Evolutionary conservation across 2,113 vertebrate genomes (phyloP).

Genomic region (Henicopernis longicauda): DNA sequence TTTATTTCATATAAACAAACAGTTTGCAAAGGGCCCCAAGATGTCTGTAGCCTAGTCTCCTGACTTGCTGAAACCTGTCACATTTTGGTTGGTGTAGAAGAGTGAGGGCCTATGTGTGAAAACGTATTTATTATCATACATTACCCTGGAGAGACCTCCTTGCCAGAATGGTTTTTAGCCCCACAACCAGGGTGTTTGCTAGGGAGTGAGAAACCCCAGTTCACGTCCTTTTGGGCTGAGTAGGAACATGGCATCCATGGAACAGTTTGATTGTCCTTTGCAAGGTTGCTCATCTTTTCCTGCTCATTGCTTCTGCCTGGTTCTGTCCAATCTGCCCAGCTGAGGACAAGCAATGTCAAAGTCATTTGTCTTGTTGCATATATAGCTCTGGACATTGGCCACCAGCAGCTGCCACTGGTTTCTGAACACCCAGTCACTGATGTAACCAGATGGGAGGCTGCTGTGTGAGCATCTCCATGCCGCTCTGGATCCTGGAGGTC

Average conservation of each 20-base stretch:
- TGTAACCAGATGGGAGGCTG: not conserved
- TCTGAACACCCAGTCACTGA: not conserved
- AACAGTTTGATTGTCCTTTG: not conserved
- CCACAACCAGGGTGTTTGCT: not conserved
- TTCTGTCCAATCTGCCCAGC: not conserved
- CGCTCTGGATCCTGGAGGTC: not conserved
- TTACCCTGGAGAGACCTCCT: not conserved
- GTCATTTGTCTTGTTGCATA: not conserved
- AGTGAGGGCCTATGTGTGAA: not conserved
- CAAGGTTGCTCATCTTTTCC: not conserved
- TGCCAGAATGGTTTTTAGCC: not conserved
- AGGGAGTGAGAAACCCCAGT: not conserved
- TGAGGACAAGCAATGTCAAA: not conserved
- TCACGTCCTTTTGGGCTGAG: not conserved
- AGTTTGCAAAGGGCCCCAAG: not conserved
- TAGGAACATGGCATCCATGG: too few species aligned
- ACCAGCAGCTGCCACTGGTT: not conserved
- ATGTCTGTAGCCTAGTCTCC: not conserved
- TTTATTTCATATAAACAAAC: not conserved
- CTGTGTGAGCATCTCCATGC: not conserved
- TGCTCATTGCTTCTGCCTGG: not conserved
- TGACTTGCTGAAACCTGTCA: not conserved
- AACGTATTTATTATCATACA: not conserved
- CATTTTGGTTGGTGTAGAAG: not conserved
- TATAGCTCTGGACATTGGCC: accelerated